These are phyloP conservation scores for Girardinus metallicus DNA, from an alignment of 2,797 vertebrate species.

Conservation along the genomic window DNA sequence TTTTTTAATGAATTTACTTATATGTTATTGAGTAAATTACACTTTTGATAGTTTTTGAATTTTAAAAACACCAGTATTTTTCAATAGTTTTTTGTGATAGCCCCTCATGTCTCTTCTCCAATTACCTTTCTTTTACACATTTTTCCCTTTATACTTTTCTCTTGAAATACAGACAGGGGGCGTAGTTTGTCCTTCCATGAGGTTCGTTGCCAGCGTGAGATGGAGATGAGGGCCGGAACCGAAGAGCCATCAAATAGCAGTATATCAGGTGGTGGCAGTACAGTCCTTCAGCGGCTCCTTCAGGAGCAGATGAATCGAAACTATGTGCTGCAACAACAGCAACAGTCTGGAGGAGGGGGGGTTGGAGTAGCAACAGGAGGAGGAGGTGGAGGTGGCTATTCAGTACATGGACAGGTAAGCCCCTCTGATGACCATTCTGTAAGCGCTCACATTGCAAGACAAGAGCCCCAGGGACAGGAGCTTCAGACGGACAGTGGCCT, in stretches of 20 bases:
- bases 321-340: slow-evolving; percentile 82
- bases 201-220: slow-evolving; percentile 72
- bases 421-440: slow-evolving; percentile 87
- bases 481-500: slow-evolving; percentile 94
- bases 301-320: slow-evolving; percentile 97
- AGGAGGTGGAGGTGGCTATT: slow-evolving; percentile 53
- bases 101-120: not conserved
- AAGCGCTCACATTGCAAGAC: slow-evolving; percentile 92
- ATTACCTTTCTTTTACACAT: not conserved
- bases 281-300: slow-evolving; percentile 95
- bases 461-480: slow-evolving; percentile 98
- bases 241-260: slow-evolving; percentile 86
- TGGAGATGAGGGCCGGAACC: slow-evolving; percentile 94
- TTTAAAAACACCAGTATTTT: not conserved
- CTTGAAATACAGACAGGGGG: slow-evolving; percentile 76
- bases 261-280: slow-evolving; percentile 74
- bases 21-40: not conserved
- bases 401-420: slow-evolving; percentile 72
- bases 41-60: not conserved
- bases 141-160: not conserved
- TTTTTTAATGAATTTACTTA: not conserved
- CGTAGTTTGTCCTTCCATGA: slow-evolving; percentile 83
- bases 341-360: slow-evolving; percentile 52
- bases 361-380: slow-evolving; percentile 45
- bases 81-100: not conserved